Conservation (phyloP, 2,113 vertebrate species). For the Thryonomys swinderianus region DNA sequence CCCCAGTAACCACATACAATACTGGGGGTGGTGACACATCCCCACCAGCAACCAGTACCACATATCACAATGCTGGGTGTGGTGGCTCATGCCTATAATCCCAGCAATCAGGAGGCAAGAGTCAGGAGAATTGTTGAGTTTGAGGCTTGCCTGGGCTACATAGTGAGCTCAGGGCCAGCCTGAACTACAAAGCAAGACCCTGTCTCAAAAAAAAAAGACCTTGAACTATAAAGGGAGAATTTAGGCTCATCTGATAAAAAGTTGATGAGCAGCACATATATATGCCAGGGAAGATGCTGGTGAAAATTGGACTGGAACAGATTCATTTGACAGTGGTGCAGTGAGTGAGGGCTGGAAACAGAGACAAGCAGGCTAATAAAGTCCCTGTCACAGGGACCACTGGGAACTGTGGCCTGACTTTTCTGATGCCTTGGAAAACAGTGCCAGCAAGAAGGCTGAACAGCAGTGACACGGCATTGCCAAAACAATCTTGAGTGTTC, state of each 20-base stretch:
- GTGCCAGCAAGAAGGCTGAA: background rate
- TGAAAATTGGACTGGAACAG: background rate
- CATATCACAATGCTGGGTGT: no score
- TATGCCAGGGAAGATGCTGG: background rate
- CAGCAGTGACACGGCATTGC: background rate
- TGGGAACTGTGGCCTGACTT: background rate
- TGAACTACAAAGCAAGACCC: no score
- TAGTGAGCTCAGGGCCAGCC: no score
- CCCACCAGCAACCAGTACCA: no score
- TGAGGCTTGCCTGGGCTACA: no score
- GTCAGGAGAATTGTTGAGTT: no score
- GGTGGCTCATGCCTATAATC: no score
- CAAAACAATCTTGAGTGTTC: background rate
- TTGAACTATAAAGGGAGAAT: background rate
- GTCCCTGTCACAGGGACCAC: fast-evolving
- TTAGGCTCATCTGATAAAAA: background rate
- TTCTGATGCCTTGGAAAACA: background rate
- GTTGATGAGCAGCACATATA: no score
- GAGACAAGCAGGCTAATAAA: background rate
- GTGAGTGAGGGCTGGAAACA: background rate
- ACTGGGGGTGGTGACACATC: no score
- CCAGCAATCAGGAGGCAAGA: no score
- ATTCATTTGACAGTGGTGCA: background rate
- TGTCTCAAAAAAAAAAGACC: no score
- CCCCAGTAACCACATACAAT: no score